Conservation (phyloP, 2,797 vertebrate genomes). For the Synaphobranchus kaupii region DNA sequence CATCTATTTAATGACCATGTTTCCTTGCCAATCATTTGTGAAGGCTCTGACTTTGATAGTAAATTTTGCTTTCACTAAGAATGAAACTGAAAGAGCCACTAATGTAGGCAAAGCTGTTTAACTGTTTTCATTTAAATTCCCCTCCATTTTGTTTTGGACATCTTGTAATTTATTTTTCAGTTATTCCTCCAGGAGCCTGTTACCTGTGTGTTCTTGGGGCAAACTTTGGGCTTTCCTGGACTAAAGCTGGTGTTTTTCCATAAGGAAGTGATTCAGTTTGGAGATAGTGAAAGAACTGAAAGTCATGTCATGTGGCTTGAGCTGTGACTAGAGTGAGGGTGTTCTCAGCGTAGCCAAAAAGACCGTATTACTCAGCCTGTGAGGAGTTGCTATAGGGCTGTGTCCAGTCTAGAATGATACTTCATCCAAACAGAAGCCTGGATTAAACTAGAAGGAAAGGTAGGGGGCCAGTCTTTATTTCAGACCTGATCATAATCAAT, state of each 20-base stretch:
- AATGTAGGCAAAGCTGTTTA: background rate
- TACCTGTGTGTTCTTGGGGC: conserved; percentile 6
- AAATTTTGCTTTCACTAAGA: conserved; percentile 23
- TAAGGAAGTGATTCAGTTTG: conserved; percentile 31
- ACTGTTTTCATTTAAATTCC: background rate
- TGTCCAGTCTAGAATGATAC: background rate
- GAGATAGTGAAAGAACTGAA: conserved; percentile 43
- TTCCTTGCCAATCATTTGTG: background rate
- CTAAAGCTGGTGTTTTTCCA: conserved; percentile 45
- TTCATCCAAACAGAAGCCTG: background rate
- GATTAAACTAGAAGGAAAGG: background rate
- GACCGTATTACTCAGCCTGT: no score
- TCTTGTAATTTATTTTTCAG: background rate
- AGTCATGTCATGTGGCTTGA: conserved; percentile 33
- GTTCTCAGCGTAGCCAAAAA: background rate
- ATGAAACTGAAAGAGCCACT: conserved; percentile 1
- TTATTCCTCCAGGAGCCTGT: background rate
- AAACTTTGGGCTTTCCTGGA: conserved; percentile 37
- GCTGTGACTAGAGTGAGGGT: background rate
- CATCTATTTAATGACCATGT: background rate
- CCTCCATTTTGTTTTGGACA: background rate
- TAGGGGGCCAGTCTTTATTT: background rate
- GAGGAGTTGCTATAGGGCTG: background rate
- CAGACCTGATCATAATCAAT: background rate
- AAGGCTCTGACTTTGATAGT: background rate